Conservation (phyloP, 2,113 vertebrate genomes). For the Ciconia maguari region DNA sequence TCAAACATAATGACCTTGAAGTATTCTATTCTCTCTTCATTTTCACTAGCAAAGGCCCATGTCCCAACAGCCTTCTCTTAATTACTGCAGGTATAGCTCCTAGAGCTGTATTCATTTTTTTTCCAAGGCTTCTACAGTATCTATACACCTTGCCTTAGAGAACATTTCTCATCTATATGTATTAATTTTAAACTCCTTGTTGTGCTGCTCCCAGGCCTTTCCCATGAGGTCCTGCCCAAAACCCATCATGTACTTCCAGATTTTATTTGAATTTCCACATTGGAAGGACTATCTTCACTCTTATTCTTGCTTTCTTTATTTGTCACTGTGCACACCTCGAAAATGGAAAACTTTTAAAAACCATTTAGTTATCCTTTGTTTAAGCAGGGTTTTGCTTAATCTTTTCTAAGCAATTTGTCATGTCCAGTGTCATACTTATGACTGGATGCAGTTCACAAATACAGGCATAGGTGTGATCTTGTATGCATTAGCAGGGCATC, state of each 20-base stretch:
- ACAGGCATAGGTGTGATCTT: not conserved
- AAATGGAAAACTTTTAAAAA: not conserved
- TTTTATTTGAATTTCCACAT: not conserved
- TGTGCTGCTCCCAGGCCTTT: not conserved
- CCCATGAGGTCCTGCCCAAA: not conserved
- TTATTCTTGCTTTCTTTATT: not conserved
- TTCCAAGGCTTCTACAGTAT: not conserved
- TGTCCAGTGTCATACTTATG: accelerated
- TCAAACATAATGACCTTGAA: not conserved
- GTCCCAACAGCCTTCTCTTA: not conserved
- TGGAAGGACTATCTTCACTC: not conserved
- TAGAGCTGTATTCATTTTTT: not conserved
- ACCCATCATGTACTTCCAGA: not conserved
- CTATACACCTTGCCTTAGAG: not conserved
- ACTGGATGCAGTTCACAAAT: not conserved
- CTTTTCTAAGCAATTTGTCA: not conserved
- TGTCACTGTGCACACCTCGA: not conserved
- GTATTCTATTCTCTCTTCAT: not conserved
- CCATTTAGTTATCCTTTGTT: not conserved
- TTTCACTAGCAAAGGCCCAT: not conserved
- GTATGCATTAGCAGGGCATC: not conserved
- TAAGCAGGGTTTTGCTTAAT: not conserved
- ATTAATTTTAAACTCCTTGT: not conserved
- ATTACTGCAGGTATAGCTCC: not conserved
- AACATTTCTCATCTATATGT: not conserved